Base-by-base conservation (phyloP, 2,888 invertebrate species). In the Coelogynopora nodosa region DNA sequence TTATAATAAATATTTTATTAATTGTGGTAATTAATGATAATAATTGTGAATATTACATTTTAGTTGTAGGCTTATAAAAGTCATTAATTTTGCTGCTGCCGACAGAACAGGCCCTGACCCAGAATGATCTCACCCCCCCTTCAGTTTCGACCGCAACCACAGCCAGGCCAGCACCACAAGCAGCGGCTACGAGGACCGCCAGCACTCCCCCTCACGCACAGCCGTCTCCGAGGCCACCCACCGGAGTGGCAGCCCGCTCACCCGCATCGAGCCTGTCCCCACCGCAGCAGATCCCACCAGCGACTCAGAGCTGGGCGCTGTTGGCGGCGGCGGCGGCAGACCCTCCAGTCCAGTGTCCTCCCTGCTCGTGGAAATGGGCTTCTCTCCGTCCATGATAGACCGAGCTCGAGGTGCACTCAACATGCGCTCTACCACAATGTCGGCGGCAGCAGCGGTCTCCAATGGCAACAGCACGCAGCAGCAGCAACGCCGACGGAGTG, bases 281-380 rank as follows among this genome's bases (percentile, higher is more conserved):
- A 5, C 49, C 5, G 18, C 49, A 5, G 18, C 5, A 5, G 49
- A 49, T 10, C 49, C 49, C 5, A 49, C 49, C 49, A 49, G 49
- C 49, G 49, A 49, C 18, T 49, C 49, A 10, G 49, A 49, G 18
- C 18, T 49, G 49, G 49, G 49, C 5, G 49, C 49, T 10, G 49
- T 49, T 49, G 49, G 49, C 5, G 49, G 49, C 18, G 49, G 49
- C 49, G 18, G 5, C 5, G 5, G 18, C 5, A 5, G 49, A 0
- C 92, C 93, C 0, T 91, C 92, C 23, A 93, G 93, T 0, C 93
- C 93, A 0, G 92, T 94, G 29, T 93, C 93, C 0, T 91, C 92
- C 0, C 93, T 93, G 5, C 91, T 94, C 27, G 90, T 94, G 84
- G 94, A 94, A 90, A 94, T 94, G 94, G 94, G 94, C 74, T 94